Evolutionary conservation across 1,140 invertebrate species (phyloP), one percentile per base, ranked within the genome.

Genomic region (Monochamus saltuarius): DNA sequence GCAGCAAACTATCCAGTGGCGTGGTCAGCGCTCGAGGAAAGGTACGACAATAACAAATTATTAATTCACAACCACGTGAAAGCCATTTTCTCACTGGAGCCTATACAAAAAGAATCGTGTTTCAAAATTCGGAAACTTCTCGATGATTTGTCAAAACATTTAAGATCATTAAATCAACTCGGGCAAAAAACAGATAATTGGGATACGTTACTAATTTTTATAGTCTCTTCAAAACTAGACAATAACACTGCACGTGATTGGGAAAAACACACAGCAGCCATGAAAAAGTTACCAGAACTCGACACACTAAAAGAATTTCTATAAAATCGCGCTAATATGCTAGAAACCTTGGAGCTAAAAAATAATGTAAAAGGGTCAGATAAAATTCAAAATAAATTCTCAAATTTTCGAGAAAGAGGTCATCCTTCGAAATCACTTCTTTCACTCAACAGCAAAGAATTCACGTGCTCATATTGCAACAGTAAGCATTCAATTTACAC

Each of bases 31-130:
- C 37, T 73, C 11, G 55, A 55, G 2, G 38, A 63, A 17, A 47
- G 65, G 17, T 73, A 66, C 45, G 45, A 71, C 14, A 68, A 70
- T 34, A 51, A 59, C 6, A 42, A 67, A 34, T 49, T 66, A 8
- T 56, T 67, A 2, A 57, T 62, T 4, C 38, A 61, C 9, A 54
- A 55, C 1, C 59, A 64, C 19, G 40, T 69, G 1, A 38, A 55
- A 11, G 39, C 46, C n/a, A 34, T 69, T 1, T 43, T 65, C 4
- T 38, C 56, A 1, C 52, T 59, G 34, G 49, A 50, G 1, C n/a
- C 35, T 38, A 40, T 69, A 7, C 17, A 14, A n/a, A 66, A 59
- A 60, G 62, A 67, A 54, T 57, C 59, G 0, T 29, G 38, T 54
- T 22, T 13, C 0, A 45, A 45, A 40, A 43, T 67, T 11, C 45